These are phyloP conservation scores for Narcine bancroftii DNA, from an alignment of 2,113 vertebrate species.

Conservation along the genomic window DNA sequence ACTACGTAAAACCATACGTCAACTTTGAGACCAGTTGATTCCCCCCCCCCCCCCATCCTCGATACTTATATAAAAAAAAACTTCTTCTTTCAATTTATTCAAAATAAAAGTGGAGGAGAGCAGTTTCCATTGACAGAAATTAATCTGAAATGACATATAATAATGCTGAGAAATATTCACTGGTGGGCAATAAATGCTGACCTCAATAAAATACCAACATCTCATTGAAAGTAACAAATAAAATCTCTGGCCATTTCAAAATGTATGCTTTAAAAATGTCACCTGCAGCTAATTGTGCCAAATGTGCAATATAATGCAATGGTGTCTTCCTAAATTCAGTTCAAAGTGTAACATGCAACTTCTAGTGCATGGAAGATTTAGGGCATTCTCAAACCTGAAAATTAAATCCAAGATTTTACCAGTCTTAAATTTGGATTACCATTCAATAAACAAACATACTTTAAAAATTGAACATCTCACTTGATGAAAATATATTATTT, in stretches of 20 bases:
- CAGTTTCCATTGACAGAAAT: not conserved
- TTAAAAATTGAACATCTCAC: not conserved
- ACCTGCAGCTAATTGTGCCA: too few relatives aligned
- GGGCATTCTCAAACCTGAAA: not conserved
- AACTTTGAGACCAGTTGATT: not conserved
- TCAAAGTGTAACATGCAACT: too few relatives aligned
- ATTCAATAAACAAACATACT: conserved; percentile 4
- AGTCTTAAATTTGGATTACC: not conserved
- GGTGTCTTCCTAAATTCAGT: too few relatives aligned
- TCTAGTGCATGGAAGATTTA: too few relatives aligned
- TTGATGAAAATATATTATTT: not conserved
- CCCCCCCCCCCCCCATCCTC: too few relatives aligned
- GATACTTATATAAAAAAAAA: not conserved
- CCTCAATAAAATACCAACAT: too few relatives aligned
- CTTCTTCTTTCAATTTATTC: not conserved
- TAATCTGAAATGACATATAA: not conserved
- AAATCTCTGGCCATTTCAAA: not conserved
- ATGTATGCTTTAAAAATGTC: not conserved
- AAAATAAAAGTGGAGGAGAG: too few relatives aligned
- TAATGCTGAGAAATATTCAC: not conserved
- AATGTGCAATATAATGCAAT: too few relatives aligned
- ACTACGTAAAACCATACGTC: not conserved
- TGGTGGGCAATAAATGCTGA: too few relatives aligned
- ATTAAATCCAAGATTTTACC: not conserved
- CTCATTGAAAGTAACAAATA: not conserved